Evolutionary conservation across 2,888 invertebrate genomes (phyloP).

Genomic region (Andrena bicolor): DNA sequence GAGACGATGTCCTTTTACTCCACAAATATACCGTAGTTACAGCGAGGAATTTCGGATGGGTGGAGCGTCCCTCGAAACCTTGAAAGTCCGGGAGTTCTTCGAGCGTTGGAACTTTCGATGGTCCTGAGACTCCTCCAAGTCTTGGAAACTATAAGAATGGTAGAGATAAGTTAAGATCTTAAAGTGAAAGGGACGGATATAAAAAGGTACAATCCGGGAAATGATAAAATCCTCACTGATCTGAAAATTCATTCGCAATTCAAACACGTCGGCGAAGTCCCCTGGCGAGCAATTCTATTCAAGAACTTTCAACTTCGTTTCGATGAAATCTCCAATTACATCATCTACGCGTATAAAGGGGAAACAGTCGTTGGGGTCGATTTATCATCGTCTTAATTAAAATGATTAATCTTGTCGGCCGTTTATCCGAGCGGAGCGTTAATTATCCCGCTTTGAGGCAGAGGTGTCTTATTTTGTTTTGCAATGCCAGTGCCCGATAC

Average conservation of each 20-base stretch:
- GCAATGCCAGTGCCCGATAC: slow-evolving; percentile 41
- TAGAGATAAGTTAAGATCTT: slow-evolving; percentile 28
- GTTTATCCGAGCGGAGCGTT: slow-evolving; percentile 36
- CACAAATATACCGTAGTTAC: slow-evolving; percentile 8
- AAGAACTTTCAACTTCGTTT: neutral
- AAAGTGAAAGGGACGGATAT: slow-evolving; percentile 6
- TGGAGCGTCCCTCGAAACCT: slow-evolving; percentile 43
- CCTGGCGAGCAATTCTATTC: too few species aligned
- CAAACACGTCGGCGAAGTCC: too few species aligned
- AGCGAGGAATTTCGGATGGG: slow-evolving; percentile 35
- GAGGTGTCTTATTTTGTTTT: slow-evolving; percentile 44
- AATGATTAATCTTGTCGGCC: slow-evolving; percentile 46
- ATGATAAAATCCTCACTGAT: neutral
- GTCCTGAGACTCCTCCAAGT: slow-evolving; percentile 32
- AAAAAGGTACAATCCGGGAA: slow-evolving; percentile 24
- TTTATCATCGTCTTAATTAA: slow-evolving; percentile 43
- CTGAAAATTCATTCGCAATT: too few species aligned
- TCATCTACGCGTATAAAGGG: too few species aligned
- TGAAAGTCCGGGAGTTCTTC: slow-evolving; percentile 43
- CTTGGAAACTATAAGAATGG: slow-evolving; percentile 42
- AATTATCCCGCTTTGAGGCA: slow-evolving; percentile 54
- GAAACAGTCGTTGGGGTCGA: neutral
- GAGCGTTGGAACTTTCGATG: slow-evolving; percentile 42
- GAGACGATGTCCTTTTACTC: too few species aligned
- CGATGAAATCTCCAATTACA: neutral